Conservation (phyloP, 1,140 invertebrate genomes). For the Scaptodrosophila lebanonensis region DNA sequence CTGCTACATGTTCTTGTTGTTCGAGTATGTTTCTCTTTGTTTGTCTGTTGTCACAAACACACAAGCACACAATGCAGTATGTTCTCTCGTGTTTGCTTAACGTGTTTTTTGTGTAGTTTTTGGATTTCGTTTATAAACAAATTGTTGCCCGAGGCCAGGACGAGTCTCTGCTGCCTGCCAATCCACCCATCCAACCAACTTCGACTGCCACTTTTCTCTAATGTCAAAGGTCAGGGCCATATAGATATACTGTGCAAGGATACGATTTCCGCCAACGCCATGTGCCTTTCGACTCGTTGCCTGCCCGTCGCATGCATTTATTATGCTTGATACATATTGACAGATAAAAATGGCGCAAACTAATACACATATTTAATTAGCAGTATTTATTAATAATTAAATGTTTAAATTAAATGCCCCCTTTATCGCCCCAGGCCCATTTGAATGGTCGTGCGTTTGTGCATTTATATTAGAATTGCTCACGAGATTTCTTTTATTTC, state of each 20-base stretch:
- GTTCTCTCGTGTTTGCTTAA: slow-evolving; percentile 74
- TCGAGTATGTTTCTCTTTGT: slow-evolving; percentile 45
- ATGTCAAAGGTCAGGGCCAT: slow-evolving; percentile 66
- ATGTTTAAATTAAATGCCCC: slow-evolving; percentile 19
- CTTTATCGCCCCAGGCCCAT: too few species aligned
- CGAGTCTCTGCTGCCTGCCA: slow-evolving; percentile 11
- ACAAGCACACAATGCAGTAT: slow-evolving; percentile 49
- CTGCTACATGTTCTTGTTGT: slow-evolving; percentile 24
- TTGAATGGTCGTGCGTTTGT: too few species aligned
- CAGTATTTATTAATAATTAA: slow-evolving; percentile 44
- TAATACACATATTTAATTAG: slow-evolving; percentile 63
- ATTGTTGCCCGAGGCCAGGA: slow-evolving; percentile 57
- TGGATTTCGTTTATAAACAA: slow-evolving; percentile 68
- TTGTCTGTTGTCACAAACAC: slow-evolving; percentile 23
- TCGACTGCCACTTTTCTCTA: too few species aligned
- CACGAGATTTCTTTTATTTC: too few species aligned
- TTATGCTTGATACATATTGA: slow-evolving; percentile 35
- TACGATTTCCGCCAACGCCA: neutral
- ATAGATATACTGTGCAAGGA: slow-evolving; percentile 37
- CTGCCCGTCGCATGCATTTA: slow-evolving; percentile 25
- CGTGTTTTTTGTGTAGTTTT: slow-evolving; percentile 44
- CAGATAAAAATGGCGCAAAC: slow-evolving; percentile 35
- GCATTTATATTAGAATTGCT: too few species aligned
- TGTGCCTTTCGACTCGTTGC: slow-evolving; percentile 1
- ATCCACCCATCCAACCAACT: too few species aligned